A percentile compares a stretch with the other conserved stretches of the same genome.
These are phyloP conservation scores for Siniperca obscura DNA, from an alignment of 2,797 vertebrate species.

Conservation along the genomic window DNA sequence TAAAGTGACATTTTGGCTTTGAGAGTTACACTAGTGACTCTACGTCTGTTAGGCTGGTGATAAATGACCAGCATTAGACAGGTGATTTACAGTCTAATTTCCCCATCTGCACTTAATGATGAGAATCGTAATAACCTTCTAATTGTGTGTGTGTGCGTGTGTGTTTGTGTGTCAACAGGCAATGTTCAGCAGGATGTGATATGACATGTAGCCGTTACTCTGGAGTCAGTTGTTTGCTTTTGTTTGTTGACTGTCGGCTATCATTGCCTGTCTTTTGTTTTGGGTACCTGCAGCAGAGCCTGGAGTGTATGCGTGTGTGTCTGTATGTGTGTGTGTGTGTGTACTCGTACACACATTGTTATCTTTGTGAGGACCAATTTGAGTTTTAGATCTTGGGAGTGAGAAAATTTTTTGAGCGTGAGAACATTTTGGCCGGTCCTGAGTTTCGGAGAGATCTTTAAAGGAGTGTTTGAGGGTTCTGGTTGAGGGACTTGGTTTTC, in stretches of 20 bases:
- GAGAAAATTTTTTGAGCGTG: too few species aligned
- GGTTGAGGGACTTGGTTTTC: too few species aligned
- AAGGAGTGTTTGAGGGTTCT: too few species aligned
- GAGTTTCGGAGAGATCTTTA: too few species aligned
- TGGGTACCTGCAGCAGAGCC: slow-evolving; percentile 1
- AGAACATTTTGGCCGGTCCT: too few species aligned
- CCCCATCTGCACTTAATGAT: neutral
- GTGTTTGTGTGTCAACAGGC: neutral
- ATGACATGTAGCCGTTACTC: neutral
- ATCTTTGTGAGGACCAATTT: neutral
- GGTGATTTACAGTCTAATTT: slow-evolving; percentile 25
- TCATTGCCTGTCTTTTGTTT: slow-evolving; percentile 5
- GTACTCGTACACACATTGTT: neutral
- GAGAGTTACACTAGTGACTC: slow-evolving; percentile 13
- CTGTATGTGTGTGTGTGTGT: slow-evolving; percentile 10
- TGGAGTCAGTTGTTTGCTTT: neutral
- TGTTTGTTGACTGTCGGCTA: neutral
- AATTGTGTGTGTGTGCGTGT: neutral
- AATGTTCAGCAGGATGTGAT: neutral
- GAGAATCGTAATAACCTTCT: slow-evolving; percentile 7
- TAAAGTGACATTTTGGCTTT: slow-evolving; percentile 37
- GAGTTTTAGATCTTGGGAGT: neutral
- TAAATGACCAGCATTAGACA: neutral
- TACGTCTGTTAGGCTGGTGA: slow-evolving; percentile 1
- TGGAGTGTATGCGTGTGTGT: neutral